A percentile compares a stretch with the other conserved stretches of the same genome.
phyloP scores from a whole-genome alignment of 2,888 invertebrate species.

The Lasioglossum malachurum region DNA sequence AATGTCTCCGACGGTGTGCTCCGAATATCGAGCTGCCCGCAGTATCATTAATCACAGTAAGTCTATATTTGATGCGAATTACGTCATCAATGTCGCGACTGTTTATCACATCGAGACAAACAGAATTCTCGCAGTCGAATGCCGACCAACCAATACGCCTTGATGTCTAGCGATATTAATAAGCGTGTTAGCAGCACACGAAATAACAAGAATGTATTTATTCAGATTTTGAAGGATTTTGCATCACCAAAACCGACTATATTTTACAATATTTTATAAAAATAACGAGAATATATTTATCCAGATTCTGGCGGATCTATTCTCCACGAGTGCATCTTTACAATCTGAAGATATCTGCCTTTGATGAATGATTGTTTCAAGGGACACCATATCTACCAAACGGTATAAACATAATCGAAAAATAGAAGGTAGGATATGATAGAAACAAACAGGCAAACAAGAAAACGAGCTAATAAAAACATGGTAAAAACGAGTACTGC shows the following conservation, averaged over 20 bases:
- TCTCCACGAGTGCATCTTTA: too few relatives aligned
- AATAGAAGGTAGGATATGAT: too few relatives aligned
- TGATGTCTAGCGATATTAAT: not conserved
- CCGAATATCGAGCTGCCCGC: slow-evolving; percentile 1
- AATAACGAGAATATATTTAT: not conserved
- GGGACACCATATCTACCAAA: too few relatives aligned
- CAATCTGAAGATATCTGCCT: too few relatives aligned
- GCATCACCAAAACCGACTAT: not conserved
- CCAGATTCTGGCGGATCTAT: too few relatives aligned
- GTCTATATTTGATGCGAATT: not conserved
- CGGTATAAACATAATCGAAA: too few relatives aligned
- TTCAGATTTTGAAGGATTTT: too few relatives aligned
- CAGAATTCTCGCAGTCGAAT: not conserved
- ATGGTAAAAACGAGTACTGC: not conserved
- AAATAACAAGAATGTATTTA: too few relatives aligned
- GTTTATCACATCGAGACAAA: not conserved
- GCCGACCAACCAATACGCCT: not conserved
- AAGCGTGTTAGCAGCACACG: not conserved
- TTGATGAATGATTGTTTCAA: too few relatives aligned
- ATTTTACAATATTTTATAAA: not conserved
- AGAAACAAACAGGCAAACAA: too few relatives aligned
- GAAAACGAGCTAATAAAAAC: too few relatives aligned
- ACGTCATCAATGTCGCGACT: not conserved
- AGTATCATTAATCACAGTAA: slow-evolving; percentile 1
- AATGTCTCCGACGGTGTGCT: not conserved